These are phyloP conservation scores for Yponomeuta sedellus DNA, from an alignment of 2,888 invertebrate species.

Conservation along the genomic window DNA sequence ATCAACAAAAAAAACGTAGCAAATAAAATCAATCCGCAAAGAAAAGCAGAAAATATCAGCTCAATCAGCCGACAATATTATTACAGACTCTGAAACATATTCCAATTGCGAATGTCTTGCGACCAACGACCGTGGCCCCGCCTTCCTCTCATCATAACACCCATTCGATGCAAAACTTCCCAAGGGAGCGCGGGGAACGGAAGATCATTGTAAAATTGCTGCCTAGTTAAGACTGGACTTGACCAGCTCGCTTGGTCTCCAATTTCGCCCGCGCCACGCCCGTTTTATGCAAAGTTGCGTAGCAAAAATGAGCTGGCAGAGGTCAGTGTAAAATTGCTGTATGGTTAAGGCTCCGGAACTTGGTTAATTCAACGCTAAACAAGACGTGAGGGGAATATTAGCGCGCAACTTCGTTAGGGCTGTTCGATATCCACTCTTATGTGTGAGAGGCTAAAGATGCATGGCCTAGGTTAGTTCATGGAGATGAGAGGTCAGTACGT, in stretches of 20 bases:
- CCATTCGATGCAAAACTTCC: neutral
- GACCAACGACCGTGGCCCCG: neutral
- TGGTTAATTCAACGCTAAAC: constrained; percentile 6
- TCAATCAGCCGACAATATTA: neutral
- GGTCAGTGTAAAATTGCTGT: neutral
- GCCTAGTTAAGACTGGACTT: neutral
- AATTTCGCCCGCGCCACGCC: neutral
- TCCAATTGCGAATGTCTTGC: neutral
- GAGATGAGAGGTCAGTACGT: neutral
- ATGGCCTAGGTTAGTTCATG: neutral
- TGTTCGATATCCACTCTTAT: neutral
- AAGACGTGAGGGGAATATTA: constrained; percentile 5
- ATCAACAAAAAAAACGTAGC: neutral
- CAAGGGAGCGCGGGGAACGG: neutral
- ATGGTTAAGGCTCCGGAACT: neutral
- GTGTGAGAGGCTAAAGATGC: neutral
- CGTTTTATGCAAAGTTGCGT: neutral
- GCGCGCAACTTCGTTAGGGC: neutral
- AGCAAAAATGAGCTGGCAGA: neutral
- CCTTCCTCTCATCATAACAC: neutral
- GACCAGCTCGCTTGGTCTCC: neutral
- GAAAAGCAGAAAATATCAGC: neutral
- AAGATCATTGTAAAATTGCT: neutral
- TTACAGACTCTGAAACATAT: neutral
- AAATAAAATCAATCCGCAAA: neutral